These are phyloP conservation scores for Caenorhabditis latens DNA, from an alignment of 1,140 invertebrate genomes.

Conservation along the genomic window DNA sequence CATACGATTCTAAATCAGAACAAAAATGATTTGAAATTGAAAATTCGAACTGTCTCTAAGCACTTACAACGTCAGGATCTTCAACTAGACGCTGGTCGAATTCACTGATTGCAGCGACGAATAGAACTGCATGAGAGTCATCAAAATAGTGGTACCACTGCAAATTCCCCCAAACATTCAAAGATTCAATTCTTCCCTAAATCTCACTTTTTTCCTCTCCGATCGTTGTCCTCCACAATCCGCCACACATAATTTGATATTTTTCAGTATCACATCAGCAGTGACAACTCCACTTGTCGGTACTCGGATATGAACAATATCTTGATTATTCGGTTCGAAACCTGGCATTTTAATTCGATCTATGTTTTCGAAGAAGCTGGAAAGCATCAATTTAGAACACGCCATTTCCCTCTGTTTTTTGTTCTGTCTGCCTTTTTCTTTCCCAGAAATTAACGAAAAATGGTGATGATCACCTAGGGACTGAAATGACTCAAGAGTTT, in stretches of 20 bases:
- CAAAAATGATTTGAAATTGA: conserved; percentile 16
- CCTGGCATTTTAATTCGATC: conserved; percentile 58
- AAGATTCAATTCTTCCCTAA: background rate
- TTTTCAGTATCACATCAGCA: conserved; percentile 60
- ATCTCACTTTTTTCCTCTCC: conserved; percentile 79
- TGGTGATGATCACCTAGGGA: too few species aligned
- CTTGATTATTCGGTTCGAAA: conserved; percentile 60
- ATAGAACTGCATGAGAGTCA: conserved; percentile 71
- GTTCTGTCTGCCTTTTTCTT: too few species aligned
- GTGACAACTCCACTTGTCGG: conserved; percentile 64
- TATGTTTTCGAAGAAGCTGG: conserved; percentile 63
- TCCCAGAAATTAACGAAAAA: too few species aligned
- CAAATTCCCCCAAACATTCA: background rate
- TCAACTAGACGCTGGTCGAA: conserved; percentile 79
- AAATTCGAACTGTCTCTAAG: conserved; percentile 31
- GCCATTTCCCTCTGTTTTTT: too few species aligned
- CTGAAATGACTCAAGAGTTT: too few species aligned
- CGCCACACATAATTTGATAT: conserved; percentile 59
- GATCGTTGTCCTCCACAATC: conserved; percentile 80
- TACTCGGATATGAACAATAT: conserved; percentile 62
- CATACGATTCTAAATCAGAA: conserved; percentile 77
- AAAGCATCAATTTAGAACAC: conserved; percentile 9
- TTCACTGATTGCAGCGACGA: conserved; percentile 76
- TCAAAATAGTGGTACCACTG: conserved; percentile 80
- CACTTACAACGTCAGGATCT: conserved; percentile 71